A percentile compares a stretch with the other conserved stretches of the same genome.
phyloP scores from a whole-genome alignment of 2,113 vertebrate genomes.

The Cyanoramphus novaezelandiae region DNA sequence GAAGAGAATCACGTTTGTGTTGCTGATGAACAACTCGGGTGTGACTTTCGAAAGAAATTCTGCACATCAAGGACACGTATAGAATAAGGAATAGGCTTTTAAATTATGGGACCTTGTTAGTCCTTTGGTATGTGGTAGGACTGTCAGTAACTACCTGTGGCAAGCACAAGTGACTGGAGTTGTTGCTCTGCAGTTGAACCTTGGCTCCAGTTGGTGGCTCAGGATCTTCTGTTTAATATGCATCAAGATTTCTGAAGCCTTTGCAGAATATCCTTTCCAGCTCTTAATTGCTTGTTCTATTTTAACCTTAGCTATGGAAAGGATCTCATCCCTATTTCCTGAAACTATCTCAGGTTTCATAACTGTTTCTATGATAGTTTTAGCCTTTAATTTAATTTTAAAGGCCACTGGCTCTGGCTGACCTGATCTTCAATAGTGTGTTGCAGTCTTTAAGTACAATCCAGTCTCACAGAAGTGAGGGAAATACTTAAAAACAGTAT shows the following conservation, averaged over 20 bases:
- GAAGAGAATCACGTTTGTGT: background rate
- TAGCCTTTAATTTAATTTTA: conserved; percentile 11
- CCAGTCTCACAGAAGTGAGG: background rate
- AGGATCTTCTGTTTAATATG: background rate
- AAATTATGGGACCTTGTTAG: background rate
- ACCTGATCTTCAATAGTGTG: background rate
- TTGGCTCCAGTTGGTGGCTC: background rate
- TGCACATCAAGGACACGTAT: background rate
- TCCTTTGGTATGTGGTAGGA: background rate
- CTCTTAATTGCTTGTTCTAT: background rate
- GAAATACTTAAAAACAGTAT: background rate
- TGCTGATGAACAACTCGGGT: background rate
- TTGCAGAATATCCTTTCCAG: background rate
- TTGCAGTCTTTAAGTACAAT: background rate
- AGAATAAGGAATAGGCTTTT: background rate
- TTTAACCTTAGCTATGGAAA: background rate
- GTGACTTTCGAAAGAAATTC: background rate
- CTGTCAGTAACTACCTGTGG: background rate
- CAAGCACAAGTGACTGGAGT: background rate
- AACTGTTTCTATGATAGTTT: background rate
- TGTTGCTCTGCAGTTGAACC: background rate
- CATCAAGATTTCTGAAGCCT: background rate
- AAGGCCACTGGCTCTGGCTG: background rate
- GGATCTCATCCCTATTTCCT: background rate
- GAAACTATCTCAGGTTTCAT: background rate